Base-by-base conservation (phyloP, 2,113 vertebrate genomes). In the Protobothrops mucrosquamatus region DNA sequence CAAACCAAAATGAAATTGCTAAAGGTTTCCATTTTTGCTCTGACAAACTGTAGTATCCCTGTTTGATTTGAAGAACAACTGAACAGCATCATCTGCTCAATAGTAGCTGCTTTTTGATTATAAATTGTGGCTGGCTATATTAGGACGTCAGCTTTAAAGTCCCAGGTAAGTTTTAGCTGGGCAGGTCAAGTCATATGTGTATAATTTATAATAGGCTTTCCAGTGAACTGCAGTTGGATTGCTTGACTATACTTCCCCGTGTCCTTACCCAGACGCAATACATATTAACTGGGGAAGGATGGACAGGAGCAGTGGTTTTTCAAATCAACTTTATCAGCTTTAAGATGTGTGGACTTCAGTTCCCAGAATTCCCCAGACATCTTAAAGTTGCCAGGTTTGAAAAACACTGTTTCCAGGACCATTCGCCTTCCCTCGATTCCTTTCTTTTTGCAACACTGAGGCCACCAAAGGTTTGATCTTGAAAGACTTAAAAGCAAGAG, bases 401-500 rank as follows among this genome's bases (percentile, higher is more conserved):
- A 81, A 81, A 81, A 9, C 34, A 81, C 18, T 81, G 34, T 55
- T 57, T 54, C 34, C 5, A 81, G 69, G n/a, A 39, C 69, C 6
- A 2, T 81, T 74, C 15, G 3, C 20, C 26, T 26, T 29, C 1
- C 15, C 9, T 59, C 1, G 1, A 5, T 26, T 34, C 3, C 20
- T 92, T 9, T 6, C 57, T 29, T n/a, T 18, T 10, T 24, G 2
- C 0, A 39, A 54, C n/a, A 92, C 23, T 57, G 46, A 12, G 46
- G 20, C 59, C 74, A 59, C n/a, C 0, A 0, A 12, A 22, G 43
- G 0, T 0, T 34, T 3, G 46, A 29, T 48, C 87, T 3, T 81
- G 4, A 14, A 57, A 15, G 1, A 15, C 46, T 54, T 34, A 54
- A 91, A 34, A 61, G 55, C 29, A 11, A 26, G 26, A 43, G 7